These are phyloP conservation scores for Campylorhamphus procurvoides DNA, from an alignment of 2,113 vertebrate genomes.

Conservation along the genomic window DNA sequence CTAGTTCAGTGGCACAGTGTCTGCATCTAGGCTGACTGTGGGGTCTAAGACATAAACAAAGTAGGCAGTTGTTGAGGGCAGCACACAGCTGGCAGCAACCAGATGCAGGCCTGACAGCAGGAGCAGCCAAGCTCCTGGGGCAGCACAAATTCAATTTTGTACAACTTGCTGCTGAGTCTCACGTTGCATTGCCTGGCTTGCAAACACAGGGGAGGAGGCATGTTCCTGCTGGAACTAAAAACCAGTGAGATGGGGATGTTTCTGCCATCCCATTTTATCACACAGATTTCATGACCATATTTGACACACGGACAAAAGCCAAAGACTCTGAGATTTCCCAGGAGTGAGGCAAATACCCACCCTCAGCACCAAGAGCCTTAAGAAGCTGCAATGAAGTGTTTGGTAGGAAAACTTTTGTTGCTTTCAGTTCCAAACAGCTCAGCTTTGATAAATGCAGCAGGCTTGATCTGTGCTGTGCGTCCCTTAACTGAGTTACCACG, in stretches of 20 bases:
- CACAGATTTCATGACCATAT: neutral
- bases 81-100: neutral
- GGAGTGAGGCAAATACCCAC: neutral
- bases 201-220: neutral
- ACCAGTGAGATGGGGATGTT: neutral
- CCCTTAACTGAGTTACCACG: constrained; percentile 41
- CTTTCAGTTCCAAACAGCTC: constrained; percentile 11
- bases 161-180: neutral
- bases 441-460: constrained; percentile 43
- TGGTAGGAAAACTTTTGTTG: neutral
- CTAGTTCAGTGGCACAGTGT: neutral
- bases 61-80: neutral
- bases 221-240: neutral
- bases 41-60: neutral
- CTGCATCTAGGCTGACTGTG: neutral
- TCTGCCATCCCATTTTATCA: neutral
- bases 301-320: neutral
- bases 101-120: neutral
- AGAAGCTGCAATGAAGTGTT: neutral
- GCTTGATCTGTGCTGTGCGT: constrained; percentile 26
- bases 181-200: neutral
- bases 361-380: neutral
- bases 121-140: neutral
- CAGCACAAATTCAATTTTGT: neutral
- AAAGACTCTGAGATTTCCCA: neutral